Evolutionary conservation across 2,888 invertebrate species (phyloP), one percentile per base, ranked within the genome.

Genomic region (Pollenia angustigena): DNA sequence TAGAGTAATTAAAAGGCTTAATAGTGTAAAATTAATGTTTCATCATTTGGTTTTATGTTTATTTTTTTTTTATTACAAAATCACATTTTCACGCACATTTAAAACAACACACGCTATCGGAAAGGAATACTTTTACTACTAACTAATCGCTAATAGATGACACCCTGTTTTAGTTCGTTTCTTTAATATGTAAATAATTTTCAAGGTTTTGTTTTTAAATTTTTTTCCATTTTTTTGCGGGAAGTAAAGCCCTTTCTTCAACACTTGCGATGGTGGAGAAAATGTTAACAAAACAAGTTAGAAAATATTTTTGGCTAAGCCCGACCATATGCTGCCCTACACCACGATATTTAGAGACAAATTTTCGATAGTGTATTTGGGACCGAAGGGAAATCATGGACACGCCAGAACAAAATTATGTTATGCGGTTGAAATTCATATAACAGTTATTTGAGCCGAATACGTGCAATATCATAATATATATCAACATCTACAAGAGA

Each of bases 171-270:
- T 52, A 72, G 60, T 52, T 81, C 16, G 68, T 60, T 52, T 46
- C 12, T 71, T 71, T 23, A 62, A 62, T 80, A 80, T 54, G 50
- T 12, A 74, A 76, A 60, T 84, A 52, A 7, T 79, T 76, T 82
- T 84, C 84, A 84, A 84, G 84, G 84, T 74, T 78, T 64, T 71
- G 52, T 6, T 40, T 48, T 16, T 42, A 23, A 23, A 23, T 23
- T 23, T 23, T 23, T 23, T 23, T 2, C 23, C 1, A 72, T 64
- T 71, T 58, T 48, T 16, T 42, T 44, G 18, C 18, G 79, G 60
- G 84, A 83, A 76, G 82, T 83, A 76, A 62, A 44, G 11, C 32
- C 6, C 32, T 32, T 4, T 1, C 32, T 32, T 32, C 32, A 32
- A 32, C 32, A 32, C 32, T 32, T 32, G 32, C 32, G 6, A 6